Percentiles rank a stretch among this genome's conserved stretches.
Evolutionary conservation across 2,888 invertebrate species (phyloP).

Genomic region (Siphlonurus alternatus): DNA sequence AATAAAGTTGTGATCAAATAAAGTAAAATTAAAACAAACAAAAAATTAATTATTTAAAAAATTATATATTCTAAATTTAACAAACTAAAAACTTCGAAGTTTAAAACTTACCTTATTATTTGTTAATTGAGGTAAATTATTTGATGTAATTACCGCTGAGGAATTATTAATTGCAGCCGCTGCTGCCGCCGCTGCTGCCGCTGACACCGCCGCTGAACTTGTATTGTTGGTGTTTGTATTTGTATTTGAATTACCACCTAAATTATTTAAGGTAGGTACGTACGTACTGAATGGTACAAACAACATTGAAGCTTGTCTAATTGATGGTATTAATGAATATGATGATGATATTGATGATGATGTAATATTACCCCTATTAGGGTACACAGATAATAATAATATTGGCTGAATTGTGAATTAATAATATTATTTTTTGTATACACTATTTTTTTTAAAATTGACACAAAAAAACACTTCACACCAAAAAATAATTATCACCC

Average conservation of each 20-base stretch:
- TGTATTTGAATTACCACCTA: background rate
- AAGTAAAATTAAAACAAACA: too few species aligned
- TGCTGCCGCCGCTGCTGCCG: background rate
- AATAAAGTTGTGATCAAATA: too few species aligned
- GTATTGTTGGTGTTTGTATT: background rate
- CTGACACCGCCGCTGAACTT: background rate
- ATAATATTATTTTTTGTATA: background rate
- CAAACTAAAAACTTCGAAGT: too few species aligned
- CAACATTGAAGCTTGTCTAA: background rate
- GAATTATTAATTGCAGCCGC: background rate
- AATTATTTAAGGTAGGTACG: background rate
- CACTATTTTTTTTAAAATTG: background rate
- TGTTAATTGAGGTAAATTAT: background rate
- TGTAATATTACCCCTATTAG: background rate
- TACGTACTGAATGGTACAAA: slow-evolving; percentile 3
- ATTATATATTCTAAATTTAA: too few species aligned
- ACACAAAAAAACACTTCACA: too few species aligned
- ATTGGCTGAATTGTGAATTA: background rate
- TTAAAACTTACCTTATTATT: background rate
- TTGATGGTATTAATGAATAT: too few species aligned
- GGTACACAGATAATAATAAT: background rate
- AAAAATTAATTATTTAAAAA: too few species aligned
- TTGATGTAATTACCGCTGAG: background rate
- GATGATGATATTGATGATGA: too few species aligned
- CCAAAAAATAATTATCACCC: background rate